Evolutionary conservation across 2,113 vertebrate genomes (phyloP), one percentile per base, ranked within the genome.

Genomic region (Gambusia affinis): DNA sequence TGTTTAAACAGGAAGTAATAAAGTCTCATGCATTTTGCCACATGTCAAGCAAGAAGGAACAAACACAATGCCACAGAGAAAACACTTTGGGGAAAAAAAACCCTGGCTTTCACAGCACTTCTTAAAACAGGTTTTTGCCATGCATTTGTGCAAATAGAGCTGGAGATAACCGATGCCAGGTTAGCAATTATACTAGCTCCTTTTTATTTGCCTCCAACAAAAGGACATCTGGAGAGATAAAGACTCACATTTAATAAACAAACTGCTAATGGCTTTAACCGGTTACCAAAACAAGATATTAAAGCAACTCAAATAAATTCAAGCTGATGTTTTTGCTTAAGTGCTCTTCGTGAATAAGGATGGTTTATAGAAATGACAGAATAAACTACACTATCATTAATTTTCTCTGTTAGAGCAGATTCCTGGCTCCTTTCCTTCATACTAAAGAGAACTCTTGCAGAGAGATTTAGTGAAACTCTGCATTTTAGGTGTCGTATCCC

Each of bases 11-110:
- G 66, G 61, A 73, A 64, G 70, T 78, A 70, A 88, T 86, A 85
- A 82, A 83, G 87, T 31, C 87, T 92, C 88, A 89, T 92, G 73
- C 90, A 90, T 94, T 94, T 94, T 90, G 90, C 81, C 80, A 82
- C 74, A 76, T 82, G 86, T 92, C 89, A 90, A 84, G 89, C 87
- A 87, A 92, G 86, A 89, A 74, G 73, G 77, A 88, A 84, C 84
- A 90, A 91, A 87, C 79, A 90, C 88, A 92, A 91, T 86, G 82
- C 82, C 77, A 69, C 17, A 1, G 70, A 70, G 71, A 42, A 57
- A 65, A 83, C 33, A 63, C 61, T 77, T 91, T 78, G 2, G 22
- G 69, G 77, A 6, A 83, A 19, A 47, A 79, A 84, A 87, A 67
- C 82, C 79, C 84, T 47, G 24, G 78, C 70, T 83, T 79, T 39